Evolutionary conservation across 2,797 vertebrate species (phyloP).

Genomic region (Taeniopygia guttata): DNA sequence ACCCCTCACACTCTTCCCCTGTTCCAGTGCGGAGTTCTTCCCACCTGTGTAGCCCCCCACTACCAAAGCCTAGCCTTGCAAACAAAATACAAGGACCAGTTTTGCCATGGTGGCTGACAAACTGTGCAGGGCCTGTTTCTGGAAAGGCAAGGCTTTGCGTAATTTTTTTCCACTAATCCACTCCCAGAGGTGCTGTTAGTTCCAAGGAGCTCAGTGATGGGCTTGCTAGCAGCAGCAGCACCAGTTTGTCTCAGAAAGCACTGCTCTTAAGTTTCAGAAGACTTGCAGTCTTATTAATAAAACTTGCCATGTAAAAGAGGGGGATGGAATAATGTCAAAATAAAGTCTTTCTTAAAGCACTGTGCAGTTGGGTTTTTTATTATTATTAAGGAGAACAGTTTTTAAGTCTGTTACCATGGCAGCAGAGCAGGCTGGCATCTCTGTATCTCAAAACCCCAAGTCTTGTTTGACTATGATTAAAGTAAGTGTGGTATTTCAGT

Average conservation of each 20-base stretch:
- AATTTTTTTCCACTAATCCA: background rate
- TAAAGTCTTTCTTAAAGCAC: slow-evolving; percentile 51
- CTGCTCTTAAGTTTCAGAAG: slow-evolving; percentile 5
- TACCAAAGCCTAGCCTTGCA: background rate
- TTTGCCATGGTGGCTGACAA: background rate
- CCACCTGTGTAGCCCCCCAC: background rate
- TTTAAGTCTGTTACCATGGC: slow-evolving; percentile 68
- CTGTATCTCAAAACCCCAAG: slow-evolving; percentile 50
- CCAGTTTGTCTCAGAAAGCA: background rate
- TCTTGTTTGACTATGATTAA: slow-evolving; percentile 58
- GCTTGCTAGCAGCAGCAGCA: background rate
- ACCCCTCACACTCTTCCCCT: background rate
- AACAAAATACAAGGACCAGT: background rate
- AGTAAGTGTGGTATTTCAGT: background rate
- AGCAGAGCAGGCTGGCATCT: slow-evolving; percentile 66
- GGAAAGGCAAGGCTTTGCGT: background rate
- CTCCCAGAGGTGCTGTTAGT: background rate
- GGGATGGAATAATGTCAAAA: slow-evolving; percentile 64
- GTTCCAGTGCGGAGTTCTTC: background rate
- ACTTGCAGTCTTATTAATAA: slow-evolving; percentile 26
- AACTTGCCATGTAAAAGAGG: slow-evolving; percentile 36
- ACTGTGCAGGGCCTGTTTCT: background rate
- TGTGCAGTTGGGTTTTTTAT: background rate
- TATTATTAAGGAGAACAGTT: slow-evolving; percentile 62
- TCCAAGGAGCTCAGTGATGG: background rate